Evolutionary conservation across 2,888 invertebrate species (phyloP), one percentile per base, ranked within the genome.

Genomic region (Orthosia gothica): DNA sequence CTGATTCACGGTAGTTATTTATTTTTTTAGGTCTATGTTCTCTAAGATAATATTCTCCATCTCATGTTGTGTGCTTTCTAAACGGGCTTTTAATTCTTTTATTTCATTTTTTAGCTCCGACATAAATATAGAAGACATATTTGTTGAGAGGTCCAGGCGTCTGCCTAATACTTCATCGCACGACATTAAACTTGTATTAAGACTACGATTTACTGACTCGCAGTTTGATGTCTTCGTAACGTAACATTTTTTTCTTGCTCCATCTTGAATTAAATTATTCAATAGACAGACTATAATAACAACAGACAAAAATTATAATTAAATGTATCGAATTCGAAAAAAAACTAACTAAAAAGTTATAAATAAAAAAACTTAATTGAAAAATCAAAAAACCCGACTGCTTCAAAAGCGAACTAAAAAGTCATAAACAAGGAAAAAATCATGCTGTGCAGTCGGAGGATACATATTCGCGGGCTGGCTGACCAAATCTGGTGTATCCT

Each of bases 1-100:
- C n/a, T 64, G 64, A n/a, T 64, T 52, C 2, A 64, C 40, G 40
- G 3, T 20, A 11, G 52, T 52, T n/a, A 64, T 64, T 54, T 64
- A 20, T n/a, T 40, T 64, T 64, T 64, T 64, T 40, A 54, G n/a
- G n/a, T 64, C 64, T 40, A 54, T 40, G 20, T 65, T 65, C 32
- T 65, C 65, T 65, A 45, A 23, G 9, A 32, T 32, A 32, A 65
- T 54, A 54, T 54, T 65, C 20, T 65, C 65, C 65, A 65, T 65
- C 20, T 65, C 65, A 54, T 20, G 40, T 15, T 65, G 65, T 54
- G 65, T 65, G 20, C 54, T 65, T 54, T 65, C 65, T 40, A 65
- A 54, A 20, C 16, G n/a, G 20, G 0, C 5, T 54, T 54, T 65
- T 45, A 65, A 15, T 40, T 54, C 40, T 65, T 3, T 65, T 3